A percentile compares a stretch with the other conserved stretches of the same genome.
These are phyloP conservation scores for Stegophylla sp. DNA, from an alignment of 2,888 invertebrate species.

Conservation along the genomic window DNA sequence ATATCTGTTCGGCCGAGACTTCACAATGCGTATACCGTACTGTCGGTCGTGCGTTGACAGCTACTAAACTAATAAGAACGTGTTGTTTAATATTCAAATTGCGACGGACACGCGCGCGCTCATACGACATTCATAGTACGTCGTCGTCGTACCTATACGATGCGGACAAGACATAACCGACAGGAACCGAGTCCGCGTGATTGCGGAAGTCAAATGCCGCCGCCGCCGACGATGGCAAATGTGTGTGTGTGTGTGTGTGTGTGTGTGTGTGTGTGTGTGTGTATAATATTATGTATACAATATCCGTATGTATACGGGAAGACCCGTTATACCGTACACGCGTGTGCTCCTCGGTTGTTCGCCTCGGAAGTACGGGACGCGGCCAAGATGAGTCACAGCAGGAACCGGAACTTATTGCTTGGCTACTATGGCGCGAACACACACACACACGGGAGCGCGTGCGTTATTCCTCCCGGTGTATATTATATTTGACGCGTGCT, in stretches of 20 bases:
- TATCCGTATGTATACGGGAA: background rate
- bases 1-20: no score
- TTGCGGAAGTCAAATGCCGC: conserved; percentile 24
- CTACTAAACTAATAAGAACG: background rate
- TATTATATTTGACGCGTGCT: conserved; percentile 44
- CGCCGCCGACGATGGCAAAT: no score
- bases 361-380: conserved; percentile 31
- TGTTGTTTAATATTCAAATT: conserved; percentile 2
- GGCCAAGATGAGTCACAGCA: conserved; percentile 25
- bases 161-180: background rate
- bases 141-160: background rate
- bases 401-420: conserved; percentile 52
- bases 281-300: background rate
- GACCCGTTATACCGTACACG: conserved; percentile 29
- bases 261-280: background rate
- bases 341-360: conserved; percentile 30
- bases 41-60: background rate
- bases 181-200: conserved; percentile 28
- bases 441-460: background rate
- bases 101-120: background rate
- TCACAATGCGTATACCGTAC: background rate
- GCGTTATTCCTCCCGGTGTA: background rate
- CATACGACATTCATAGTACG: background rate
- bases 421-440: background rate
- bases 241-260: background rate